phyloP scores from a whole-genome alignment of 2,888 invertebrate species.

The Anthrax anthrax region DNA sequence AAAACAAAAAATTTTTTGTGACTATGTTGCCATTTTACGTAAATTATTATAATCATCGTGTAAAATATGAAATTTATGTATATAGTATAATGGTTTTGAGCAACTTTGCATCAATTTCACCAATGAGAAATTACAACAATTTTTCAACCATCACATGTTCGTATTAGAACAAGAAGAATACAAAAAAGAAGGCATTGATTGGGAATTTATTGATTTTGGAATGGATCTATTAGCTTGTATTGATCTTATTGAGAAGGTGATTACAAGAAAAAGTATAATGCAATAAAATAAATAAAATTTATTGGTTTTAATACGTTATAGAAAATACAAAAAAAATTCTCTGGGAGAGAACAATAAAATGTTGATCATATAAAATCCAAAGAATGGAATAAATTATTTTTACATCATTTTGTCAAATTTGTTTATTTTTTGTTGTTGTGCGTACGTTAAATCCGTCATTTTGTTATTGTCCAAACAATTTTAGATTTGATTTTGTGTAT shows the following conservation, averaged over 20 bases:
- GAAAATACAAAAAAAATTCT: too few species aligned
- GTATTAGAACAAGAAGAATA: constrained; percentile 96
- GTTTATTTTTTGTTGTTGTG: too few species aligned
- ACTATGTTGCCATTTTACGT: too few species aligned
- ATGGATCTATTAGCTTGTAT: constrained; percentile 93
- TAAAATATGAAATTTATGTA: constrained; percentile 13
- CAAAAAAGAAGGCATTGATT: constrained; percentile 84
- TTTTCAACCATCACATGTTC: constrained; percentile 98
- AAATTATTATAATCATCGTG: neutral
- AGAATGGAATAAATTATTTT: too few species aligned
- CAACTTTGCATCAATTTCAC: constrained; percentile 98
- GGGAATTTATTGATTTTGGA: constrained; percentile 95
- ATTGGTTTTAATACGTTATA: too few species aligned
- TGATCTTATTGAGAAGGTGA: constrained; percentile 89
- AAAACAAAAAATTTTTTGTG: too few species aligned
- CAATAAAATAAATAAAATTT: neutral
- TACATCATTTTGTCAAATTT: too few species aligned
- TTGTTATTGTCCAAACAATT: too few species aligned
- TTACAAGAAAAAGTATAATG: neutral
- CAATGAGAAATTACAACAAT: constrained; percentile 94
- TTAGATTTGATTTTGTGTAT: too few species aligned
- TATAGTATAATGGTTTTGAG: constrained; percentile 88
- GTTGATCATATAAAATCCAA: too few species aligned
- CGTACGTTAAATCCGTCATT: too few species aligned
- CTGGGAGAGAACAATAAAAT: too few species aligned